These are phyloP conservation scores for Pseudomyrmex pallidus DNA, from an alignment of 1,140 invertebrate species.

Conservation along the genomic window DNA sequence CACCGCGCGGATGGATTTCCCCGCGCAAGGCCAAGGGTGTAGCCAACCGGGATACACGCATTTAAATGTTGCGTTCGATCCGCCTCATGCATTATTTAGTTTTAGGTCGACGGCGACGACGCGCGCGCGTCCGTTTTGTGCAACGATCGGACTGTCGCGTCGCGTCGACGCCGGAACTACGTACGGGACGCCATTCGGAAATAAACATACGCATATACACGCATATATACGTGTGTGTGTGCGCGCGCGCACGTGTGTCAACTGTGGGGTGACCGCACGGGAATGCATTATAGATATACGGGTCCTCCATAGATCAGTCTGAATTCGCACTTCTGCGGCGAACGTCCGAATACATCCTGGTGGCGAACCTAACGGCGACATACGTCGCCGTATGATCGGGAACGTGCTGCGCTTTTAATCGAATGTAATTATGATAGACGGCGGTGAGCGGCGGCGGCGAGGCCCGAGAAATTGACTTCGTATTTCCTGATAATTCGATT, in stretches of 20 bases:
- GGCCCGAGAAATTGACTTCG: conserved; percentile 61
- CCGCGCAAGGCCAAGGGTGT: conserved; percentile 74
- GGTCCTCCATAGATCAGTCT: conserved; percentile 69
- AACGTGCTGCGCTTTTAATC: conserved; percentile 64
- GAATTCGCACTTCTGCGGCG: conserved; percentile 71
- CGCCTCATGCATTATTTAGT: conserved; percentile 81
- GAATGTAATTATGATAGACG: conserved; percentile 68
- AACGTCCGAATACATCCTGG: conserved; percentile 28
- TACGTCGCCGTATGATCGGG: conserved; percentile 17
- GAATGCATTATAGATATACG: conserved; percentile 73
- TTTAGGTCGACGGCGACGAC: conserved; percentile 70
- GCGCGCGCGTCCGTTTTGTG: conserved; percentile 75
- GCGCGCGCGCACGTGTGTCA: conserved; percentile 25
- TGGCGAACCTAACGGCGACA: conserved; percentile 42
- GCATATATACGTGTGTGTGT: conserved; percentile 13
- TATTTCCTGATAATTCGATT: conserved; percentile 56
- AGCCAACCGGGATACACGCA: conserved; percentile 70
- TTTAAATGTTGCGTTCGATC: conserved; percentile 80
- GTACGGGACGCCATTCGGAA: conserved; percentile 72
- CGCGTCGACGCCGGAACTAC: conserved; percentile 76
- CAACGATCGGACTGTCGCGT: conserved; percentile 73
- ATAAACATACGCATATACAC: conserved; percentile 68
- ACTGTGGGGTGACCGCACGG: conserved; percentile 55
- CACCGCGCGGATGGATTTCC: neutral
- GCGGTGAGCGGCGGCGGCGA: conserved; percentile 25